Base-by-base conservation (phyloP, 2,113 vertebrate species). In the Eudyptes chrysolophus region DNA sequence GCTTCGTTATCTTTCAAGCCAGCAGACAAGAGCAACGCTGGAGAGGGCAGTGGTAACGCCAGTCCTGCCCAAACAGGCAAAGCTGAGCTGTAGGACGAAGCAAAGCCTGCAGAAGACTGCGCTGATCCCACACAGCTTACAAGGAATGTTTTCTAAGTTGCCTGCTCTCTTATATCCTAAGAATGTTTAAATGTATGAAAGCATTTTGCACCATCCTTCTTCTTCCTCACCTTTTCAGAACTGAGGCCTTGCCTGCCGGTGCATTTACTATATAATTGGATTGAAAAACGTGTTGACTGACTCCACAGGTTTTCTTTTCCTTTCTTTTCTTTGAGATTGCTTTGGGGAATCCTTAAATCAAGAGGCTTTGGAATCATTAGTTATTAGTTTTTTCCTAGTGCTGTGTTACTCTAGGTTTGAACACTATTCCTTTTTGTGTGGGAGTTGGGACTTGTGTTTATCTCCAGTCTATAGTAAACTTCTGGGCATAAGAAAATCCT, bases 1-100 rank as follows among this genome's bases (percentile, higher is more conserved):
- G 99, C 99, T 71, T 99, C 99, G 2, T 95, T 99, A 97, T 98
- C 97, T 64, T 99, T 99, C 96, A 94, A 96, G 46, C 96, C 98
- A 49, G 92, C 94, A 44, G 98, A 96, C n/a, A 95, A 97, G 92
- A 97, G 51, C 54, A 70, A 66, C 9, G 21, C 83, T 1, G 85
- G 92, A 40, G 97, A 97, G 83, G 97, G 94, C 55, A 95, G 81
- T 1, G 0, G 54, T 25, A 94, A 51, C 1, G 7, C 62, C 83
- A 49, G 88, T 96, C 91, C 96, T 55, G 95, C 93, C 62, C 94
- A 72, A 90, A 95, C 96, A 65, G 98, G 97, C 93, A 98, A 97
- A 92, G 77, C 85, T 3, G 98, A 98, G 89, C 97, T 98, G 96
- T 99, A 98, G 96, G 21, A 55, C 0, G 7, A 88, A 88, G 69